A percentile compares a stretch with the other conserved stretches of the same genome.
Conservation (phyloP, 1,140 invertebrate genomes). For the Thaumatotibia leucotreta region DNA sequence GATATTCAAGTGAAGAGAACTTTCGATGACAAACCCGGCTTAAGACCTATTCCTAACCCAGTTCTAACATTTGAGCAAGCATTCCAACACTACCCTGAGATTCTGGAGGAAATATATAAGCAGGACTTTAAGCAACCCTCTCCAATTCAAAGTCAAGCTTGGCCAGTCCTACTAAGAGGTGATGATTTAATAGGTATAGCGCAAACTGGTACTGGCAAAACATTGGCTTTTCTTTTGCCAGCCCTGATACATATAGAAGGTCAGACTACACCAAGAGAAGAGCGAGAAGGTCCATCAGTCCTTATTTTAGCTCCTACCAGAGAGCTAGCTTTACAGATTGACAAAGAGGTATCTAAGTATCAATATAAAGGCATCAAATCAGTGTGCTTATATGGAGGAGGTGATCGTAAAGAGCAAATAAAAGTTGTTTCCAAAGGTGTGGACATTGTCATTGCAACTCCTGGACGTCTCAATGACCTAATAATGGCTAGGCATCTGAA, state of each 20-base stretch:
- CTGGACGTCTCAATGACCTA: constrained; percentile 92
- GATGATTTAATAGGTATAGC: constrained; percentile 95
- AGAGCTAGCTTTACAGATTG: constrained; percentile 94
- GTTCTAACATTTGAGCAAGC: constrained; percentile 90
- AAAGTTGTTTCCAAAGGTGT: constrained; percentile 83
- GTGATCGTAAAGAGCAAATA: constrained; percentile 86
- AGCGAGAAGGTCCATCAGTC: constrained; percentile 89
- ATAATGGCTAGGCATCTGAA: constrained; percentile 81
- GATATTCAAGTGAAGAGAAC: constrained; percentile 83
- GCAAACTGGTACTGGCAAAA: constrained; percentile 94
- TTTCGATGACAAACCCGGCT: constrained; percentile 64
- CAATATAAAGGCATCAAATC: constrained; percentile 89
- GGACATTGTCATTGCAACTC: constrained; percentile 93
- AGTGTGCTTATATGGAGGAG: constrained; percentile 93
- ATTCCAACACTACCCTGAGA: constrained; percentile 88
- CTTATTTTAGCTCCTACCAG: constrained; percentile 93
- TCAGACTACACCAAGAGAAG: constrained; percentile 81
- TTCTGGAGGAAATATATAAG: constrained; percentile 88
- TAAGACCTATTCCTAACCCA: constrained; percentile 86
- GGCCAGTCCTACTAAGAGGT: constrained; percentile 91
- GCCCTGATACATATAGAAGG: constrained; percentile 93
- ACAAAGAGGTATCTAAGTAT: constrained; percentile 92
- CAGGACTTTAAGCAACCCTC: constrained; percentile 90
- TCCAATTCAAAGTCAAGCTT: constrained; percentile 94
- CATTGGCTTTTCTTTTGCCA: constrained; percentile 93